Conservation (phyloP, 2,113 vertebrate genomes). For the Naja naja region DNA sequence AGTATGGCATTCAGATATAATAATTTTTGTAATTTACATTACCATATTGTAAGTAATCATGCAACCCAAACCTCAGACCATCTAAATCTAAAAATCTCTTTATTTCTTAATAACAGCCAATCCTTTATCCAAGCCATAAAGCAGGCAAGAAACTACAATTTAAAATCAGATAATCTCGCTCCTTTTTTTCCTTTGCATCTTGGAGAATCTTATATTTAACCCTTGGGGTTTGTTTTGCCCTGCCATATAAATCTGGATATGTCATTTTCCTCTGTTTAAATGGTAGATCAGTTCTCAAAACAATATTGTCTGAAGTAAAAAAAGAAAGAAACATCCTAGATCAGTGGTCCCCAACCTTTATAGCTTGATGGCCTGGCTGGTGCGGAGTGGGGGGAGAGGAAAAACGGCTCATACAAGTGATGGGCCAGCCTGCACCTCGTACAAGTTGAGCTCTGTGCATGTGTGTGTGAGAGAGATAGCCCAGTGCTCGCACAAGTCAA, state of each 20-base stretch:
- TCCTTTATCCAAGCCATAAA: not conserved
- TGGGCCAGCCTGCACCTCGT: not conserved
- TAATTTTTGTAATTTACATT: not conserved
- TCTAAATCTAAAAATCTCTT: not conserved
- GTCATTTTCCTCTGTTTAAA: not conserved
- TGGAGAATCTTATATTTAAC: not conserved
- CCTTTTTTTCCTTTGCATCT: not conserved
- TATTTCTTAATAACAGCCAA: not conserved
- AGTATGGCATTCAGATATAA: not conserved
- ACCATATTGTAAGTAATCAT: not conserved
- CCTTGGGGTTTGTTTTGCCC: not conserved
- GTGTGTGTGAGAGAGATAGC: too few species aligned
- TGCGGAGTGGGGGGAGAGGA: not conserved
- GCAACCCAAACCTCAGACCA: not conserved
- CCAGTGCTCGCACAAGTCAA: not conserved
- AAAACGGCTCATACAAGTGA: not conserved
- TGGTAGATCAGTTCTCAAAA: not conserved
- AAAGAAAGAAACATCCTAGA: not conserved
- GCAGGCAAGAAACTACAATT: not conserved
- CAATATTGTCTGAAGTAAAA: not conserved
- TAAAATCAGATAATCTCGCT: not conserved
- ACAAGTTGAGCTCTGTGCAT: too few species aligned
- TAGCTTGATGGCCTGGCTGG: not conserved
- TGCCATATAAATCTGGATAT: not conserved
- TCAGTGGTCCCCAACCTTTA: not conserved